Conservation (phyloP, 2,797 vertebrate genomes). For the Hippocampus kuda region DNA sequence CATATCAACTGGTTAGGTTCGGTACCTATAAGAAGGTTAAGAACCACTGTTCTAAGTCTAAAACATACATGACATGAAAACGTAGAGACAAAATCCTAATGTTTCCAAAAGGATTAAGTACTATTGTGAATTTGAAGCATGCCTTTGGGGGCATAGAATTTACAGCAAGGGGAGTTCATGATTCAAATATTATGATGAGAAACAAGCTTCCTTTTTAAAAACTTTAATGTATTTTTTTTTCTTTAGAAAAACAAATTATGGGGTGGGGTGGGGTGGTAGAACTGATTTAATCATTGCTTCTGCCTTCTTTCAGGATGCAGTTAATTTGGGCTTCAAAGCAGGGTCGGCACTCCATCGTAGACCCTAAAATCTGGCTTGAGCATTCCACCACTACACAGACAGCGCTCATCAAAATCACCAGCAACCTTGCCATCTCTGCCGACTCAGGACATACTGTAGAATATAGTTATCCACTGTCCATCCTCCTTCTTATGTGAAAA, state of each 20-base stretch:
- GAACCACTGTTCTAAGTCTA: no score
- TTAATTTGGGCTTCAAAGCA: no score
- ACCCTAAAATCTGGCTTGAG: neutral
- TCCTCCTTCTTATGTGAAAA: neutral
- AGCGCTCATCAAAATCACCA: neutral
- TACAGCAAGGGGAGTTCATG: neutral
- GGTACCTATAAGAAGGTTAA: no score
- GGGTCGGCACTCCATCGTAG: neutral
- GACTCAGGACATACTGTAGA: no score
- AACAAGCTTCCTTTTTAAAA: neutral
- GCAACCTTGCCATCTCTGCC: neutral
- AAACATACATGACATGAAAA: neutral
- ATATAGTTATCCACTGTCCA: neutral
- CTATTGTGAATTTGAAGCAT: neutral
- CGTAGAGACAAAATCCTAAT: no score
- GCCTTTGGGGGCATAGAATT: neutral
- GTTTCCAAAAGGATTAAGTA: no score
- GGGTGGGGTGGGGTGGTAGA: no score
- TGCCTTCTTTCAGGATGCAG: no score
- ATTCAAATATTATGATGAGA: neutral
- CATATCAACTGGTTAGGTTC: no score
- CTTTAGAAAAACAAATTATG: no score
- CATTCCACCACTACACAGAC: neutral
- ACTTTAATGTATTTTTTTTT: neutral
- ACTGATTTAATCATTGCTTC: no score